Base-by-base conservation (phyloP, 2,113 vertebrate species). In the Dryoscopus gambensis region DNA sequence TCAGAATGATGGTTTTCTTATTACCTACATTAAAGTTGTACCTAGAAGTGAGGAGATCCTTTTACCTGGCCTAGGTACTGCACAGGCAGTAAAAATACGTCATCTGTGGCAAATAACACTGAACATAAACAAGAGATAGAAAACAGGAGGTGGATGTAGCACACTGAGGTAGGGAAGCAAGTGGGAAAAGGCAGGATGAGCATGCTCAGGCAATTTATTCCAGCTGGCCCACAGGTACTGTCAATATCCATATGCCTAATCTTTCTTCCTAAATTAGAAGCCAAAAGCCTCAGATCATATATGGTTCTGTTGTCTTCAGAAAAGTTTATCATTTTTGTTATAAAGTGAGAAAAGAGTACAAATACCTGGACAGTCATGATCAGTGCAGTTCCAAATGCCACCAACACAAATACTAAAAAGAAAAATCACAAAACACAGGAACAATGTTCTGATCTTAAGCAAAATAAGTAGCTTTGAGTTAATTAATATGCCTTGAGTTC, bases 311-410 rank as follows among this genome's bases (percentile, higher is more conserved):
- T 62, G 18, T 71, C 7, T 59, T 92, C 50, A 82, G 49, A 89
- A 79, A 85, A 85, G 6, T 33, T 70, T 62, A 16, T 49, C 3
- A 12, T 19, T 83, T 64, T 47, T 17, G 8, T 71, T 82, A 31
- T 31, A 31, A 82, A 42, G 20, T 83, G 19, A 59, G 21, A 73
- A 75, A 92, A 68, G n/a, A 65, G n/a, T 33, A 85, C 62, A 85
- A 92, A 98, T 98, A 99, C 99, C 99, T 98, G 99, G 98, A 95
- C 99, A 99, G 96, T 99, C 99, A 95, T 99, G 99, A 86, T 99
- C 99, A 16, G 99, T 99, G 97, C 99, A 99, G 97, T 99, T 99
- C 99, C 99, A 99, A 97, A 98, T 69, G 73, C 99, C 99, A 92
- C 99, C 99, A 96, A 96, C 95, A 96, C 99, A 99, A 84, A 99